phyloP scores from a whole-genome alignment of 2,888 invertebrate genomes.

The Lasioglossum marginatum region DNA sequence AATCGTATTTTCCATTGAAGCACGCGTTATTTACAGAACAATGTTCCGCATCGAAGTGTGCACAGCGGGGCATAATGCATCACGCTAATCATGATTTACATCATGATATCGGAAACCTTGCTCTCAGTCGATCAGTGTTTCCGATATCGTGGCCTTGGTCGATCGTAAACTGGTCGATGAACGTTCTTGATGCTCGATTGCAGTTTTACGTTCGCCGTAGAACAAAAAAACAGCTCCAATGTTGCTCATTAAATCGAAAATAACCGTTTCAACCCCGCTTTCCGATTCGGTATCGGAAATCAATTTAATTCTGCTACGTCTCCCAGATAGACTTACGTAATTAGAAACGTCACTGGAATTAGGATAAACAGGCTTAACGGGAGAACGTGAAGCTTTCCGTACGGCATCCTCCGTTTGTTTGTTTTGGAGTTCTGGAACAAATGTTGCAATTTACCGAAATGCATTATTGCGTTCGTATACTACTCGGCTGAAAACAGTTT shows the following conservation, averaged over 20 bases:
- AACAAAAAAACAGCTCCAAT: neutral
- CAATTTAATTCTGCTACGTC: neutral
- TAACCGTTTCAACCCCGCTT: neutral
- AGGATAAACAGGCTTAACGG: constrained; percentile 82
- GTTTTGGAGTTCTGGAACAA: constrained; percentile 41
- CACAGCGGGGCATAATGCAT: constrained; percentile 24
- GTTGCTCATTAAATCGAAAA: neutral
- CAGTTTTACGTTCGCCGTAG: constrained; percentile 20
- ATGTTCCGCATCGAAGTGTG: neutral
- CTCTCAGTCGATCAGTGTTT: constrained; percentile 41
- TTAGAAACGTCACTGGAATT: constrained; percentile 83
- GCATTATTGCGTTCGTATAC: neutral
- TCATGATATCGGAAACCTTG: constrained; percentile 25
- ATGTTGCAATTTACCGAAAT: constrained; percentile 24
- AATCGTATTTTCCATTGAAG: neutral
- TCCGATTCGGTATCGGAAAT: neutral
- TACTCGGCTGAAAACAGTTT: neutral
- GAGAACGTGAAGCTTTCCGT: constrained; percentile 80
- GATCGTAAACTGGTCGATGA: constrained; percentile 24
- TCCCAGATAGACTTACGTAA: constrained; percentile 80
- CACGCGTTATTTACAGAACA: constrained; percentile 31
- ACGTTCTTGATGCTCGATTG: constrained; percentile 32
- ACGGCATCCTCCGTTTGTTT: constrained; percentile 73
- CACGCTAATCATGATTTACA: constrained; percentile 36
- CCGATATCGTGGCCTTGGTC: constrained; percentile 49